Evolutionary conservation across 2,888 invertebrate genomes (phyloP), one percentile per base, ranked within the genome.

Genomic region (Caenorhabditis panamensis): DNA sequence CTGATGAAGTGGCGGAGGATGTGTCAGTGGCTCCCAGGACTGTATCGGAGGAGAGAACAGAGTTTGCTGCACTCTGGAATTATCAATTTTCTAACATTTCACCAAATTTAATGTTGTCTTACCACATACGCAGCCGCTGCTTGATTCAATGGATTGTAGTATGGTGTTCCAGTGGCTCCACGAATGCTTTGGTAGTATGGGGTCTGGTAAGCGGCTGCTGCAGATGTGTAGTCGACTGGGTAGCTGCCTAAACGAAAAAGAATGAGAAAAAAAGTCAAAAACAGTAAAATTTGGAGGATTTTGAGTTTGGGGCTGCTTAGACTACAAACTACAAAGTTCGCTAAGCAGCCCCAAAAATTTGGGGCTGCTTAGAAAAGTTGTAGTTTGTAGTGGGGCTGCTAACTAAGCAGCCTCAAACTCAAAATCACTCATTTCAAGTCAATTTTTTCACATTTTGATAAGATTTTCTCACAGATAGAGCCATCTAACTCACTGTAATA

Each of bases 181-280:
- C 64, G 51, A 22, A 82, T 73, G 5, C 61, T 53, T 20, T 44
- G 56, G 71, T 84, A 85, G 66, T 82, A 83, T 20, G 73, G 82
- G 0, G 44, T n/a, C 61, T 79, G 82, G 31, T 82, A 85, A 28
- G 84, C 83, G 8, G 71, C 61, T 13, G 79, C 84, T 18, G 75
- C 61, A 6, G 80, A 59, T 24, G 81, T 82, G 61, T 80, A 83
- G 51, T 78, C 75, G 18, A 82, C 62, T 2, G 81, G 81, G 47
- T 84, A 84, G 18, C 59, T 28, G 53, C 77, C 77, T 28, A 68
- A n/a, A n/a, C n/a, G n/a, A n/a, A n/a, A n/a, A n/a, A n/a, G n/a
- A n/a, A n/a, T n/a, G n/a, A n/a, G n/a, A n/a, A n/a, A n/a, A n/a
- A n/a, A n/a, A n/a, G n/a, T n/a, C n/a, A n/a, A n/a, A n/a, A n/a